Conservation (phyloP, 2,797 vertebrate genomes). For the Sebastes hubbsi region DNA sequence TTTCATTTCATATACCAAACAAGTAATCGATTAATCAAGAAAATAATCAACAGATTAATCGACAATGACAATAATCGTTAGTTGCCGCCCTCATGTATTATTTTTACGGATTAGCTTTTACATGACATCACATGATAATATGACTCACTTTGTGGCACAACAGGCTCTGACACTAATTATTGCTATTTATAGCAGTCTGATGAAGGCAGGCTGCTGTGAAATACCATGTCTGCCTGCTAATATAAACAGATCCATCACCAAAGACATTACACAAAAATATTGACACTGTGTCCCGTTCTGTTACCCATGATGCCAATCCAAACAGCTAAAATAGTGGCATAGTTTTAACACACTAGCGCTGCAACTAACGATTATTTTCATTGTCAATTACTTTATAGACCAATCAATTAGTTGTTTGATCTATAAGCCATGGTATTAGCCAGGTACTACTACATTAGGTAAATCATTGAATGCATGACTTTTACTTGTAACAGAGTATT, state of each 20-base stretch:
- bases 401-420: too few species aligned
- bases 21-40: too few species aligned
- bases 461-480: too few species aligned
- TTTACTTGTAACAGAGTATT: too few species aligned
- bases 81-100: too few species aligned
- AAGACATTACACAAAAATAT: neutral
- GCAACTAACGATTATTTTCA: too few species aligned
- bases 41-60: too few species aligned
- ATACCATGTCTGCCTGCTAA: conserved; percentile 39
- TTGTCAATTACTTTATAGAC: too few species aligned
- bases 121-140: neutral
- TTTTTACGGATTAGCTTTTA: neutral
- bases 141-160: neutral
- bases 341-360: neutral
- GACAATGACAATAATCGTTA: too few species aligned
- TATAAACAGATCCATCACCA: conserved; percentile 24
- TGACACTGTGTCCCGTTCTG: neutral
- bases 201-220: conserved; percentile 44
- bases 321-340: neutral
- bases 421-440: too few species aligned
- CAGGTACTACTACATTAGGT: too few species aligned
- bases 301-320: neutral
- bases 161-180: conserved; percentile 8
- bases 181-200: neutral
- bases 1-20: too few species aligned